phyloP scores from a whole-genome alignment of 2,888 invertebrate species.

The Eupithecia centaureata region DNA sequence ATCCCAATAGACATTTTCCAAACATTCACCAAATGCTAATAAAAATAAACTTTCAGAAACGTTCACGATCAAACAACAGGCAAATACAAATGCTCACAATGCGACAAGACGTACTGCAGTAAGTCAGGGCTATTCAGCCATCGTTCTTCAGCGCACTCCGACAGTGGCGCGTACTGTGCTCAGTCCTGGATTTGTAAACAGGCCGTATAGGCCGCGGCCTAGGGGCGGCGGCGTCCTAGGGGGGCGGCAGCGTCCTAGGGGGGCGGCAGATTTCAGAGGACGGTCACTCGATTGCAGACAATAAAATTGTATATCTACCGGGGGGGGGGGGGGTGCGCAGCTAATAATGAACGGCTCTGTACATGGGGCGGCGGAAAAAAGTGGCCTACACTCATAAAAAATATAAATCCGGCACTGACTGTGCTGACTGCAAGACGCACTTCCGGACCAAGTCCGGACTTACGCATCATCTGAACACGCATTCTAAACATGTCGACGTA shows the following conservation, averaged over 20 bases:
- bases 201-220: too few species aligned
- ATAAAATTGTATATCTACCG: too few species aligned
- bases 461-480: constrained; percentile 52
- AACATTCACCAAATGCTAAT: constrained; percentile 46
- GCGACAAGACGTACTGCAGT: constrained; percentile 56
- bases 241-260: too few species aligned
- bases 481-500: constrained; percentile 48
- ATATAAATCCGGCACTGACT: constrained; percentile 56
- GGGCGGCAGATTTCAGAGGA: too few species aligned
- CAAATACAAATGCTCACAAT: constrained; percentile 52
- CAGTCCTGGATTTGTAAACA: too few species aligned
- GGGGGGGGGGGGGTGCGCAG: too few species aligned
- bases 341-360: too few species aligned
- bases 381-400: too few species aligned
- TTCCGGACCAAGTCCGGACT: constrained; percentile 42
- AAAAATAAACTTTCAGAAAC: constrained; percentile 52
- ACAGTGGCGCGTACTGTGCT: constrained; percentile 54
- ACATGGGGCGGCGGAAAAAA: too few species aligned
- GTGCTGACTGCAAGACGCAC: constrained; percentile 51
- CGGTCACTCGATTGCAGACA: too few species aligned
- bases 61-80: constrained; percentile 56
- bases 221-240: too few species aligned
- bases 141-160: constrained; percentile 49
- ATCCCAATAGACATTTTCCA: constrained; percentile 47
- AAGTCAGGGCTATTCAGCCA: constrained; percentile 52